Conservation (phyloP, 2,797 vertebrate species). For the Poeciliopsis turneri region DNA sequence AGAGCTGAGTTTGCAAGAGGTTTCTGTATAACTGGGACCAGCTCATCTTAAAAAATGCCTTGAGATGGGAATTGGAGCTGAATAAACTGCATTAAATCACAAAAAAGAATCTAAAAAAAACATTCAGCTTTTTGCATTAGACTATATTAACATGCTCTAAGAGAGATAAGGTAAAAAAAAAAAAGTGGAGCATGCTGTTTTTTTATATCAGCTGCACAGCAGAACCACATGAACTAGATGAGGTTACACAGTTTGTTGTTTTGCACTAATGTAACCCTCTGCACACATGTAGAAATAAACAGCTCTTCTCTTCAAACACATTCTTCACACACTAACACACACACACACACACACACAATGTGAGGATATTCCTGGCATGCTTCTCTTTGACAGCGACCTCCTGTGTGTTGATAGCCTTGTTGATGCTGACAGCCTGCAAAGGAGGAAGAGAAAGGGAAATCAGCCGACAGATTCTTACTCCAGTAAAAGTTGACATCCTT, state of each 20-base stretch:
- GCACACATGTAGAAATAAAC: constrained; percentile 26
- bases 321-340: constrained; percentile 22
- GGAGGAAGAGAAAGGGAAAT: constrained; percentile 34
- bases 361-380: constrained; percentile 99
- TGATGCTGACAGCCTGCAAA: constrained; percentile 97
- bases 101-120: neutral
- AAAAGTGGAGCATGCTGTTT: constrained; percentile 4
- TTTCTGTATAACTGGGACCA: neutral
- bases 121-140: neutral
- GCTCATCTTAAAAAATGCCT: neutral
- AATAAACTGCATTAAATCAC: neutral
- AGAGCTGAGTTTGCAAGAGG: neutral
- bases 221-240: constrained; percentile 20
- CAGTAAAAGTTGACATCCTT: constrained; percentile 25
- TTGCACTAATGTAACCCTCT: constrained; percentile 49
- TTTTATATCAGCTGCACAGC: constrained; percentile 40
- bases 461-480: constrained; percentile 23
- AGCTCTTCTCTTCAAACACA: constrained; percentile 2
- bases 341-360: constrained; percentile 36
- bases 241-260: constrained; percentile 45
- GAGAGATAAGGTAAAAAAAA: neutral
- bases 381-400: constrained; percentile 99
- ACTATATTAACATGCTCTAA: neutral
- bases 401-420: constrained; percentile 99
- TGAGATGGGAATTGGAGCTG: neutral